Evolutionary conservation across 2,888 invertebrate genomes (phyloP).

Genomic region (Cephus pygmeus): DNA sequence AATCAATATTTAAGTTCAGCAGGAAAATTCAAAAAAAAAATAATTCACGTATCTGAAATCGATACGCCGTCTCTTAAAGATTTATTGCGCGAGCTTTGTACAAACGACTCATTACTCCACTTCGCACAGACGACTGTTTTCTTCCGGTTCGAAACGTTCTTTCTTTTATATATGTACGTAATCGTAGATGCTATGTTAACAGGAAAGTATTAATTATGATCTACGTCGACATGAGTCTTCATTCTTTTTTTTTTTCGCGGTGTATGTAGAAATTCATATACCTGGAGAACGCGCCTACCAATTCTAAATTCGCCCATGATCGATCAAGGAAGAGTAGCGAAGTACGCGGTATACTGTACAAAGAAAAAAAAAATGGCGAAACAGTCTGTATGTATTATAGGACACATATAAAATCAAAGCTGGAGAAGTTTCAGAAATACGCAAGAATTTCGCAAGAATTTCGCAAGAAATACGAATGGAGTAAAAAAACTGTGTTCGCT

Average conservation of each 20-base stretch:
- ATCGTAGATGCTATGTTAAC: not conserved
- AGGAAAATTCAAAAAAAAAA: not conserved
- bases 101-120: not conserved
- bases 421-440: not conserved
- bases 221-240: not conserved
- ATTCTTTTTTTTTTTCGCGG: not conserved
- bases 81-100: not conserved
- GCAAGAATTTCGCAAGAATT: not conserved
- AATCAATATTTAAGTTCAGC: constrained; percentile 10
- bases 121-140: not conserved
- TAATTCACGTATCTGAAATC: not conserved
- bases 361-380: not conserved
- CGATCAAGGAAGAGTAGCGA: not conserved
- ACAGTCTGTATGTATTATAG: not conserved
- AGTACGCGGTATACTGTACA: not conserved
- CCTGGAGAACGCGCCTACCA: not conserved
- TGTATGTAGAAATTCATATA: not conserved
- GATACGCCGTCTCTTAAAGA: not conserved
- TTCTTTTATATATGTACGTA: not conserved
- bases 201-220: not conserved
- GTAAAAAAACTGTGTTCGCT: not conserved
- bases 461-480: not conserved
- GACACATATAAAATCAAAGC: not conserved
- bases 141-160: not conserved
- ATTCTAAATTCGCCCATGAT: not conserved